Evolutionary conservation across 2,113 vertebrate species (phyloP).

Genomic region (Trichomycterus rosablanca): DNA sequence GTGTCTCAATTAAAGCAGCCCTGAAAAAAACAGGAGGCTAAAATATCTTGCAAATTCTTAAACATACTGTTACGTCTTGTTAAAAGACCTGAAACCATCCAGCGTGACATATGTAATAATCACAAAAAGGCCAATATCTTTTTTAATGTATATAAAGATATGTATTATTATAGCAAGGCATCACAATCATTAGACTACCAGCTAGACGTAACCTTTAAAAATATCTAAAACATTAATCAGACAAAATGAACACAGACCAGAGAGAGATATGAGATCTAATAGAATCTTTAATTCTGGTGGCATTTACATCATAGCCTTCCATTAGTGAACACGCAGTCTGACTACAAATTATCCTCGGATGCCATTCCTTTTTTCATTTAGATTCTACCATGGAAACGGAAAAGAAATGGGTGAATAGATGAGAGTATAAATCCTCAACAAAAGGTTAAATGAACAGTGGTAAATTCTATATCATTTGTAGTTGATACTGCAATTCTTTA

Average conservation of each 20-base stretch:
- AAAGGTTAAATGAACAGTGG: no score
- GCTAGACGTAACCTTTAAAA: conserved; percentile 33
- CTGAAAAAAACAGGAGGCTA: no score
- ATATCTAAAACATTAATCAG: conserved; percentile 29
- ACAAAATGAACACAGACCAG: conserved; percentile 23
- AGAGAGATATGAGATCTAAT: conserved; percentile 32
- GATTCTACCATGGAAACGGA: neutral
- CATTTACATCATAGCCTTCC: conserved; percentile 32
- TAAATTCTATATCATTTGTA: no score
- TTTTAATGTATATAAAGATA: conserved; percentile 26
- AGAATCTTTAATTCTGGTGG: conserved; percentile 29
- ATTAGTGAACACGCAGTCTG: conserved; percentile 14
- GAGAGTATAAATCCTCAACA: neutral
- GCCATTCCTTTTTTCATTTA: neutral
- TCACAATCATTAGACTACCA: conserved; percentile 31
- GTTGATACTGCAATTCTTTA: neutral
- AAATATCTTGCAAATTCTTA: no score
- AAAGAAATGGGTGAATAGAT: neutral
- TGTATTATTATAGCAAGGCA: conserved; percentile 1
- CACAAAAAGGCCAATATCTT: conserved; percentile 3
- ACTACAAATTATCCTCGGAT: conserved; percentile 4
- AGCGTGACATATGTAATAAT: neutral
- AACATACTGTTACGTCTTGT: no score
- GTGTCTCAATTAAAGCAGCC: no score
- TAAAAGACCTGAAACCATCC: neutral